phyloP scores from a whole-genome alignment of 2,113 vertebrate genomes.

The Anthoscopus minutus region DNA sequence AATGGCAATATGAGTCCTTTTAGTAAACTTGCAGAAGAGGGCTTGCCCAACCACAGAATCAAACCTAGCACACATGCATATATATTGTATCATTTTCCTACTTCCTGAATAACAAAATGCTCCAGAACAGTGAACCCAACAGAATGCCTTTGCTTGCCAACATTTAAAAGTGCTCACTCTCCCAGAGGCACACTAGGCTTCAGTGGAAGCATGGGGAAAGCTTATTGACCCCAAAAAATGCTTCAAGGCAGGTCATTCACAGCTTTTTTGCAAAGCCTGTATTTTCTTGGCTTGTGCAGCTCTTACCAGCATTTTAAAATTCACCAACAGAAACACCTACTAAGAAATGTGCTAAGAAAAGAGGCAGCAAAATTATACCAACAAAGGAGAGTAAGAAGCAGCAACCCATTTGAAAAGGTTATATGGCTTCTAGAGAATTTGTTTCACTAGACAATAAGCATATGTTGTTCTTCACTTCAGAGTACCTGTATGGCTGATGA shows the following conservation, averaged over 20 bases:
- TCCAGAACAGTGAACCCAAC: background rate
- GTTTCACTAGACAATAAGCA: background rate
- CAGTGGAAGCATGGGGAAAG: background rate
- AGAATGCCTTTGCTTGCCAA: background rate
- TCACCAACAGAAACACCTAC: background rate
- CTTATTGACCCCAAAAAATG: background rate
- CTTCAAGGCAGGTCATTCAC: background rate
- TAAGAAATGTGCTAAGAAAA: background rate
- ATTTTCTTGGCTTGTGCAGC: background rate
- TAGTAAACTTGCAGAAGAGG: background rate
- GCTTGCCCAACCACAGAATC: background rate
- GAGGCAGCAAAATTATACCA: background rate
- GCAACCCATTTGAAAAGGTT: background rate
- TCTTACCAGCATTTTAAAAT: background rate
- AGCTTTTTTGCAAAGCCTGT: background rate
- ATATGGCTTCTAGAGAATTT: background rate
- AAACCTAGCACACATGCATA: background rate
- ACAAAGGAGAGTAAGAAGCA: background rate
- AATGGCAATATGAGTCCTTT: background rate
- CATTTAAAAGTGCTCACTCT: background rate
- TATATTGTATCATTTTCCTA: background rate
- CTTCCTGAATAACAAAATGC: background rate
- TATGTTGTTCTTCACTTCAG: background rate
- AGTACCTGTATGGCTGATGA: background rate
- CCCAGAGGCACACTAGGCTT: background rate